Conservation (phyloP, 2,797 vertebrate species). For the Simalia tracyae region DNA sequence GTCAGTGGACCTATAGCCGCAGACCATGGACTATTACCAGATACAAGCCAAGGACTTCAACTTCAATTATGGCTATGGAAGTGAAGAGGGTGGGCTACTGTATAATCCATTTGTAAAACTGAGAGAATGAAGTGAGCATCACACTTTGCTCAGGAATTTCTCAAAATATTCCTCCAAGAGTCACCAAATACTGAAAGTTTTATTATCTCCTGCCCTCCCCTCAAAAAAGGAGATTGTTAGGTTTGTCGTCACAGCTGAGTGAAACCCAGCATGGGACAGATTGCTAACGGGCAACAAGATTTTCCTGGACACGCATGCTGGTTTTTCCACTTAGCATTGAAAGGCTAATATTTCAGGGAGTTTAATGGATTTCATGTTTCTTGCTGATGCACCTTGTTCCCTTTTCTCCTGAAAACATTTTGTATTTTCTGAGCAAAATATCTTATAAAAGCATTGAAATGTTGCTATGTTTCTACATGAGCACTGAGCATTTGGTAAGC, state of each 20-base stretch:
- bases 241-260: neutral
- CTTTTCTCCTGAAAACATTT: neutral
- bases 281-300: neutral
- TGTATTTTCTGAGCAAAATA: neutral
- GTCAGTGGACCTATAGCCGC: too few species aligned
- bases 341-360: neutral
- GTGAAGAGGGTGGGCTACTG: neutral
- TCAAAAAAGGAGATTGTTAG: neutral
- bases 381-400: neutral
- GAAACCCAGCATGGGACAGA: neutral
- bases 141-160: neutral
- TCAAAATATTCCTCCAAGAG: neutral
- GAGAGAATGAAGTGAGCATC: neutral
- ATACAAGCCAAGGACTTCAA: too few species aligned
- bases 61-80: neutral
- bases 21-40: too few species aligned
- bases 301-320: neutral
- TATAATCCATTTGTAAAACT: neutral
- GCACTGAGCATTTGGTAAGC: neutral
- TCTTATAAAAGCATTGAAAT: neutral
- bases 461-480: neutral
- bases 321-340: neutral
- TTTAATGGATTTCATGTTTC: neutral
- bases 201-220: neutral
- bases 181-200: neutral